Evolutionary conservation across 2,797 vertebrate genomes (phyloP).

Genomic region (Amblyraja radiata): DNA sequence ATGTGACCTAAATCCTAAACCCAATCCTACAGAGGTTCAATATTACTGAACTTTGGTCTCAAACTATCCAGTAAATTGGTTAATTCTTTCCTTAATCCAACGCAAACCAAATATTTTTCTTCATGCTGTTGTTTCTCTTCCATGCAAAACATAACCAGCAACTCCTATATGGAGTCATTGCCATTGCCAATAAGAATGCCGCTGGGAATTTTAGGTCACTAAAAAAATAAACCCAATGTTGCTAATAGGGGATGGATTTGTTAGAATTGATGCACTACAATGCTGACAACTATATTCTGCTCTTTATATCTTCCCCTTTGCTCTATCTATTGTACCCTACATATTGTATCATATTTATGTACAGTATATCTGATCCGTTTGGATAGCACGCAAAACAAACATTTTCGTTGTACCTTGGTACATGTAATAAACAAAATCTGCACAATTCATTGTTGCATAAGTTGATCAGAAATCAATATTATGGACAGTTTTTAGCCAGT

Average conservation of each 20-base stretch:
- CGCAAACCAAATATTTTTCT: background rate
- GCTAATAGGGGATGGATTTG: background rate
- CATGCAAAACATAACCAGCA: background rate
- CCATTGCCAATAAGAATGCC: background rate
- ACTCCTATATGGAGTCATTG: background rate
- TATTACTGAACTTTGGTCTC: background rate
- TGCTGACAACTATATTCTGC: no score
- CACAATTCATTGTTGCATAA: no score
- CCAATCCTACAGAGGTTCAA: background rate
- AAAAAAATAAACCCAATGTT: background rate
- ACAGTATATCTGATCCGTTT: no score
- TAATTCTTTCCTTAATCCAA: background rate
- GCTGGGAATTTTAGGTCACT: background rate
- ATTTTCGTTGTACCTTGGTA: no score
- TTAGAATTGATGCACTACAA: no score
- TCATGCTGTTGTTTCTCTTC: background rate
- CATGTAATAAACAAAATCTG: no score
- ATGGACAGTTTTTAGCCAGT: background rate
- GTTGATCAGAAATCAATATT: no score
- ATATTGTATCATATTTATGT: no score
- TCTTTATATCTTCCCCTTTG: no score
- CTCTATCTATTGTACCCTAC: no score
- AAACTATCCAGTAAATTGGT: background rate
- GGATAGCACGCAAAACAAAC: no score
- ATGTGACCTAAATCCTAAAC: background rate